phyloP scores from a whole-genome alignment of 2,113 vertebrate genomes.

The Pygathrix nemaeus region DNA sequence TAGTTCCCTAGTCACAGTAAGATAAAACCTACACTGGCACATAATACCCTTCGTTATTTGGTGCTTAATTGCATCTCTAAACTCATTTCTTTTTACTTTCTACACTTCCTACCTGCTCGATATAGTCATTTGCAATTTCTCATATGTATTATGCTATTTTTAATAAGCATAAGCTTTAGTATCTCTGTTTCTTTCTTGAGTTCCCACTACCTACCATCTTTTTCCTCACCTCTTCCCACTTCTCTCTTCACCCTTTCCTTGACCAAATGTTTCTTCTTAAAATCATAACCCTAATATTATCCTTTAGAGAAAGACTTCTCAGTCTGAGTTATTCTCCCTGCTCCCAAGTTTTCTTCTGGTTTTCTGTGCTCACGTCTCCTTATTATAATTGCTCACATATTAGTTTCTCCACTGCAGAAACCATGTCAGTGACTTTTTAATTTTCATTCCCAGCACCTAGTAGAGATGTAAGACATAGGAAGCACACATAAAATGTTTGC shows the following conservation, averaged over 20 bases:
- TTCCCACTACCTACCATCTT: background rate
- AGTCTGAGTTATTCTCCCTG: background rate
- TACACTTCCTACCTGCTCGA: too few species aligned
- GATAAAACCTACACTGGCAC: background rate
- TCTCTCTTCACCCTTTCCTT: background rate
- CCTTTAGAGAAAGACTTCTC: background rate
- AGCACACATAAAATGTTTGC: background rate
- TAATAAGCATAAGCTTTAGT: background rate
- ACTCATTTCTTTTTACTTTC: background rate
- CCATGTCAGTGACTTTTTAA: background rate
- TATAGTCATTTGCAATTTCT: background rate
- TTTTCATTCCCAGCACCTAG: background rate
- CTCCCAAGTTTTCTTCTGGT: background rate
- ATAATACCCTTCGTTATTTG: background rate
- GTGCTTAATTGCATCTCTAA: background rate
- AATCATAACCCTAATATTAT: background rate
- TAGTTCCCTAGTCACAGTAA: background rate
- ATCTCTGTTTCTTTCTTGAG: background rate
- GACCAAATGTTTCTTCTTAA: too few species aligned
- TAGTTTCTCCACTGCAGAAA: background rate
- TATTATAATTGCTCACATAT: background rate
- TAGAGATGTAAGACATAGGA: background rate
- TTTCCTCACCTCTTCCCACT: background rate
- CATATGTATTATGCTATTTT: background rate
- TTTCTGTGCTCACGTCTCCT: background rate